Conservation (phyloP, 2,888 invertebrate species). For the Tinea pellionella region DNA sequence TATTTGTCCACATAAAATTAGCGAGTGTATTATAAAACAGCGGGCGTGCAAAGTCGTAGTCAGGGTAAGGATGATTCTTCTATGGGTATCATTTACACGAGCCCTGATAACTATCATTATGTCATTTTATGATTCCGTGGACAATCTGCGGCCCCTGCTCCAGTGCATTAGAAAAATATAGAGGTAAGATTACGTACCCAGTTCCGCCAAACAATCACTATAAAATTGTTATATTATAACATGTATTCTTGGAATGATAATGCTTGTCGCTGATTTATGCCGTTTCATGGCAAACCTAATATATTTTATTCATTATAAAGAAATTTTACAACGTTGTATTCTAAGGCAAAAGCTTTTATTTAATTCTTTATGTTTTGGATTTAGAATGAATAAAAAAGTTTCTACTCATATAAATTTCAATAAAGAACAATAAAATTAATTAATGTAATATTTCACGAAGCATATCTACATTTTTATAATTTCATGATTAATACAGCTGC, state of each 20-base stretch:
- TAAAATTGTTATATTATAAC: not conserved
- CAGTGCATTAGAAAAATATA: slow-evolving; percentile 13
- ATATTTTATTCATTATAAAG: not conserved
- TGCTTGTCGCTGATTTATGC: slow-evolving; percentile 6
- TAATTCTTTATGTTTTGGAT: not conserved
- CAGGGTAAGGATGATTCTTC: not conserved
- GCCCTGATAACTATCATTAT: slow-evolving; percentile 30
- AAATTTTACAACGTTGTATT: not conserved
- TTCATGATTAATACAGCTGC: not conserved
- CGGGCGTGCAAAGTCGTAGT: slow-evolving; percentile 8
- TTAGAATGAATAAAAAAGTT: not conserved
- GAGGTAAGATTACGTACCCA: slow-evolving; percentile 9
- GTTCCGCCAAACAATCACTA: slow-evolving; percentile 9
- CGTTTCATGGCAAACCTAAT: not conserved
- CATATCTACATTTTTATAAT: not conserved
- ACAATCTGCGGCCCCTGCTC: slow-evolving; percentile 10
- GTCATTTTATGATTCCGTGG: slow-evolving; percentile 15
- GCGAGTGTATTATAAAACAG: not conserved
- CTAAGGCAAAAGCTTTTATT: not conserved
- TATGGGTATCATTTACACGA: slow-evolving; percentile 22
- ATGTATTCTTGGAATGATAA: slow-evolving; percentile 7
- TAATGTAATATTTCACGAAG: not conserved
- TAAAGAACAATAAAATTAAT: not conserved
- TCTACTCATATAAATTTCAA: too few species aligned
- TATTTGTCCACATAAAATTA: slow-evolving; percentile 6